phyloP scores from a whole-genome alignment of 2,113 vertebrate genomes.

The Callipepla californica region DNA sequence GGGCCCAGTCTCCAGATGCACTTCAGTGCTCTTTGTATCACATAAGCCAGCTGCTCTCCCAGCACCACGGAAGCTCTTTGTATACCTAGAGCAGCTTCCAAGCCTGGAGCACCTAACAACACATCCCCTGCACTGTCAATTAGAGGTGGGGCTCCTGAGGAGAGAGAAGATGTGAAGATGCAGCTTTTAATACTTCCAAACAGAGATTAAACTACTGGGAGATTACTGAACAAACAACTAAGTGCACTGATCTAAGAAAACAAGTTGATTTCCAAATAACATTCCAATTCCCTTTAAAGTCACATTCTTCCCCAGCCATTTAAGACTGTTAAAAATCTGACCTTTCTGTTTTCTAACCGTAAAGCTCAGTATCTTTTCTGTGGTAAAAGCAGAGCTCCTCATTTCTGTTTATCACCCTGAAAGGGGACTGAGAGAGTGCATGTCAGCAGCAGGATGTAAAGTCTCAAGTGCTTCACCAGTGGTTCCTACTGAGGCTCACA shows the following conservation, averaged over 20 bases:
- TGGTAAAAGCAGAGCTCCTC: not conserved
- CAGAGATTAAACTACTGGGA: not conserved
- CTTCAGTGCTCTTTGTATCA: not conserved
- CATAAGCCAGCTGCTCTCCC: not conserved
- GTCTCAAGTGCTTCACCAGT: not conserved
- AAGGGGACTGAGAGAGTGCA: not conserved
- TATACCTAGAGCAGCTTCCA: not conserved
- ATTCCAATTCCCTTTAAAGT: not conserved
- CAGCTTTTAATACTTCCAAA: not conserved
- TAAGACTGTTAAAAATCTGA: not conserved
- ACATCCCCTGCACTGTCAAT: not conserved
- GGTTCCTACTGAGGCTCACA: not conserved
- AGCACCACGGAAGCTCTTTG: not conserved
- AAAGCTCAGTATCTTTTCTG: not conserved
- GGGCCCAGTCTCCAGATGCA: not conserved
- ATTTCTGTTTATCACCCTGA: not conserved
- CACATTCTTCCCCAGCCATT: not conserved
- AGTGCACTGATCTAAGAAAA: not conserved
- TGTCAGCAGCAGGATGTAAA: not conserved
- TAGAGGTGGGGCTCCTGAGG: not conserved
- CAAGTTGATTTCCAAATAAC: not conserved
- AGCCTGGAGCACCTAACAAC: not conserved
- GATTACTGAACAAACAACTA: not conserved
- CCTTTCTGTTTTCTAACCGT: not conserved
- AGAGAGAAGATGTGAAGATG: not conserved